Evolutionary conservation across 2,888 invertebrate species (phyloP), one percentile per base, ranked within the genome.

Genomic region (Scaptomyza polygonia): DNA sequence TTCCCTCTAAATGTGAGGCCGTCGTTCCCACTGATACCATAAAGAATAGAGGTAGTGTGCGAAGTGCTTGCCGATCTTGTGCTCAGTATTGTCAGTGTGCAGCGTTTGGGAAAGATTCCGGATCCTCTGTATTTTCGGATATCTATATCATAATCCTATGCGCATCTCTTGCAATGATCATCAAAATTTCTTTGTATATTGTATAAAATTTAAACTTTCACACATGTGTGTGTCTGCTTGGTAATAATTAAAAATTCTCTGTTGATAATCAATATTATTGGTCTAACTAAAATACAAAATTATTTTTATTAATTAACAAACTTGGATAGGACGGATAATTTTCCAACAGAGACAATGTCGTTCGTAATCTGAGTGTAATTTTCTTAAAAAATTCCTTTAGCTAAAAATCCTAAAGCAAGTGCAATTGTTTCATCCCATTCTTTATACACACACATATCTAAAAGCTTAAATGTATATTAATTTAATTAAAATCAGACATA

Each of bases 391-490:
- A 65, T 56, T 56, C 29, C 30, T 55, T 12, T 32, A 14, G 40
- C 43, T 61, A 32, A 68, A 55, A 25, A 45, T 34, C 12, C 30
- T 14, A 53, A 36, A 52, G 34, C 25, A 51, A 45, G 36, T 57
- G 49, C 49, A 58, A 25, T 49, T 39, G 43, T 42, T 30, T 25
- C 5, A 30, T 63, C 9, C 6, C 39, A 21, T 16, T 56, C n/a
- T 27, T 3, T 12, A 9, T 12, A 48, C 5, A 11, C 27, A 29
- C 16, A 34, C 5, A 14, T 34, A 49, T 49, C 36, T 32, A 29
- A 42, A 14, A 67, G 39, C 9, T 52, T 57, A 54, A 68, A 62
- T 62, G 25, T 30, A 16, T 14, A 54, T 54, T 72, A 58, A 73
- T 58, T 63, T 18, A 68, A 57, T 68, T 14, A 62, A 39, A 48